Evolutionary conservation across 2,888 invertebrate genomes (phyloP).

Genomic region (Aspidiotus rigidus): DNA sequence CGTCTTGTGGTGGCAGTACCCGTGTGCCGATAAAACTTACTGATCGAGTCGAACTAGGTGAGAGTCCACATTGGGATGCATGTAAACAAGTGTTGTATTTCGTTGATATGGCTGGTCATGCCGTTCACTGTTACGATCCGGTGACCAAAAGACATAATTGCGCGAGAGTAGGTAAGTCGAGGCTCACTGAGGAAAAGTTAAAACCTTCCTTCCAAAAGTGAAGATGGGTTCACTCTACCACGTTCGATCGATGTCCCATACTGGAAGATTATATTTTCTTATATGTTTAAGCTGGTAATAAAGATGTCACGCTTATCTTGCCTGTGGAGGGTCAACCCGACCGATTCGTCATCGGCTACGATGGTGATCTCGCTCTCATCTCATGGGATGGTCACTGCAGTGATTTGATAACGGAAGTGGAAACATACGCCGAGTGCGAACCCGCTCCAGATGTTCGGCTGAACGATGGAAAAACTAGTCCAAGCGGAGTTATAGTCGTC

Average conservation of each 20-base stretch:
- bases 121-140: neutral
- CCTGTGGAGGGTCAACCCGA: conserved; percentile 41
- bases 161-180: neutral
- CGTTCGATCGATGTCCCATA: no score
- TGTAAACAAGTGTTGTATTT: neutral
- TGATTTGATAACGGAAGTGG: conserved; percentile 40
- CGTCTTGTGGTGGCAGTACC: no score
- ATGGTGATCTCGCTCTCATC: conserved; percentile 52
- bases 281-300: neutral
- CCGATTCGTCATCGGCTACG: conserved; percentile 56
- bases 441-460: conserved; percentile 52
- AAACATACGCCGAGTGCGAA: conserved; percentile 44
- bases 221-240: neutral
- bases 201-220: neutral
- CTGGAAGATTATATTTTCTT: no score
- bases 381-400: conserved; percentile 54
- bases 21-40: neutral
- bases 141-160: neutral
- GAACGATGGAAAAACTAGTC: conserved; percentile 73
- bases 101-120: neutral
- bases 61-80: neutral
- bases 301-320: conserved; percentile 17
- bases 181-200: neutral
- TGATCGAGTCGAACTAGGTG: neutral
- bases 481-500: conserved; percentile 56